Conservation (phyloP, 2,113 vertebrate genomes). For the Accipiter virgatus region DNA sequence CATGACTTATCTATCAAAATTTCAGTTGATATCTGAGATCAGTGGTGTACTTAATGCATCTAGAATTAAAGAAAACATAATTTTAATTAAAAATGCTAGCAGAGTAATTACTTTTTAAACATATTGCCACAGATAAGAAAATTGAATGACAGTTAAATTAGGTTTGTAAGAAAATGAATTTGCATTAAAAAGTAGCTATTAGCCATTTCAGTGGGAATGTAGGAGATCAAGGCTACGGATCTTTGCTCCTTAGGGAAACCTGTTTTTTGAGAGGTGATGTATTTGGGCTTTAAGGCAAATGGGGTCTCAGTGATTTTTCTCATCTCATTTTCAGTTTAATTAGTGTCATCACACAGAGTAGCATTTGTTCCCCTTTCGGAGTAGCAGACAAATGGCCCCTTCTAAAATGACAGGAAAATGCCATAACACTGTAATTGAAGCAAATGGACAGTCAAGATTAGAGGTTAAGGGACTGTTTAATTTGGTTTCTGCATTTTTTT, state of each 20-base stretch:
- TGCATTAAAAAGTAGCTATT: conserved; percentile 62
- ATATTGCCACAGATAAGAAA: conserved; percentile 67
- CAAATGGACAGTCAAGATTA: background rate
- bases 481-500: background rate
- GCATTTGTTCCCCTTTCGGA: background rate
- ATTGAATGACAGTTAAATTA: conserved; percentile 68
- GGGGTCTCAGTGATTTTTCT: background rate
- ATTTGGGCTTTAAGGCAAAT: background rate
- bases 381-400: background rate
- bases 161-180: conserved; percentile 67
- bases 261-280: background rate
- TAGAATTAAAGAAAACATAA: conserved; percentile 59
- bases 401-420: background rate
- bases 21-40: conserved; percentile 55
- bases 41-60: conserved; percentile 46
- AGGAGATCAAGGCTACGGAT: conserved; percentile 28
- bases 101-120: conserved; percentile 70
- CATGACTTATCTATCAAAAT: conserved; percentile 30
- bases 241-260: background rate
- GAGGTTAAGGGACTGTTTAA: background rate
- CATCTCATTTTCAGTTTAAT: conserved; percentile 11
- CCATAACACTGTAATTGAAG: background rate
- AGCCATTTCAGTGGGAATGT: conserved; percentile 20
- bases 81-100: conserved; percentile 72
- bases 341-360: background rate